A percentile compares a stretch with the other conserved stretches of the same genome.
Conservation (phyloP, 2,113 vertebrate genomes). For the Ptychochromis oligacanthus region DNA sequence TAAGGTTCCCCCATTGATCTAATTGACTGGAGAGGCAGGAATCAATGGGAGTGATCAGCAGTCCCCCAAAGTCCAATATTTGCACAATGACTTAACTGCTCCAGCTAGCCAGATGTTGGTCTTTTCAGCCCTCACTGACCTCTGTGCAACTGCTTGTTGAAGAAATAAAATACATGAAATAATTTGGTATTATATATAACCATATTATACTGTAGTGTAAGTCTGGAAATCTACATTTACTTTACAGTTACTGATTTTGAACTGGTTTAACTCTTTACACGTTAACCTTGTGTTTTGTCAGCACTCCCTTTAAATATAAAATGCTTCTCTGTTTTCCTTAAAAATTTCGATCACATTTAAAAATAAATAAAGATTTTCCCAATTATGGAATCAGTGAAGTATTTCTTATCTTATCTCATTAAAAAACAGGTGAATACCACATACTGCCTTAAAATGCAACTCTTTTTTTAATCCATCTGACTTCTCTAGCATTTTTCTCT, state of each 20-base stretch:
- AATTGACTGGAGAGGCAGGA: slow-evolving; percentile 70
- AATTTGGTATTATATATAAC: background rate
- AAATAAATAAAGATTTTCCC: background rate
- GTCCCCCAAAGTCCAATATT: slow-evolving; percentile 71
- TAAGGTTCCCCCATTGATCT: slow-evolving; percentile 80
- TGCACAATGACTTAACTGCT: slow-evolving; percentile 67
- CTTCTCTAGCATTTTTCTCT: slow-evolving; percentile 17
- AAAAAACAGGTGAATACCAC: background rate
- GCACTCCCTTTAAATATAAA: no score
- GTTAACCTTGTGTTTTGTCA: background rate
- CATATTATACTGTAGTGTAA: background rate
- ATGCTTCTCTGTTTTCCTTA: background rate
- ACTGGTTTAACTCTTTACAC: background rate
- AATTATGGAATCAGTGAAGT: background rate
- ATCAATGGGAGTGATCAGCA: slow-evolving; percentile 82
- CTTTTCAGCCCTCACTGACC: slow-evolving; percentile 19
- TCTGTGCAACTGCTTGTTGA: background rate
- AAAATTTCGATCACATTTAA: background rate
- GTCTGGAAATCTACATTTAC: background rate
- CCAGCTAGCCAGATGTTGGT: slow-evolving; percentile 61
- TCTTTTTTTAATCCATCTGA: background rate
- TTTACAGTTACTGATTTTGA: background rate
- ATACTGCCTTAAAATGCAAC: background rate
- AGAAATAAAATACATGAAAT: background rate
- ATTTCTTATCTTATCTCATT: background rate